Evolutionary conservation across 2,113 vertebrate genomes (phyloP).

Genomic region (Gambusia holbrooki): DNA sequence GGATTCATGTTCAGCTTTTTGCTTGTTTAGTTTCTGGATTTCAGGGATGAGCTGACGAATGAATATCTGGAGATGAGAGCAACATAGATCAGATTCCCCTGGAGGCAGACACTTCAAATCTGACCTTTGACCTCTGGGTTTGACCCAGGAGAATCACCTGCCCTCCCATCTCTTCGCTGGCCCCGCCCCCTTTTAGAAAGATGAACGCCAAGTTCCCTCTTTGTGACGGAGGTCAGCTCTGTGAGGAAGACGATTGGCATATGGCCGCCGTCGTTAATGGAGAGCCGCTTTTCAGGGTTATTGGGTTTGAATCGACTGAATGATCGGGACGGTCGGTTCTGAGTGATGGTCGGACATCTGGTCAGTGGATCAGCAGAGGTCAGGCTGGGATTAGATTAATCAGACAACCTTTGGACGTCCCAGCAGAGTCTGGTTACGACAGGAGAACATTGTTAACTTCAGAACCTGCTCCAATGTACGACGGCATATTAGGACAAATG

Average conservation of each 20-base stretch:
- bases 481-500: no score
- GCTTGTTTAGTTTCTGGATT: conserved; percentile 10
- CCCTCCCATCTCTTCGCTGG: conserved; percentile 40
- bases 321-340: not conserved
- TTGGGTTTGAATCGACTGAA: conserved; percentile 39
- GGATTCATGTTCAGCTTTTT: conserved; percentile 26
- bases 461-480: no score
- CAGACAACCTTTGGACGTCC: no score
- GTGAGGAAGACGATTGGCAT: conserved; percentile 35
- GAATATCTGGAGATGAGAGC: conserved; percentile 42
- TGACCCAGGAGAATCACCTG: conserved; percentile 70
- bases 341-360: conserved; percentile 55
- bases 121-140: conserved; percentile 66
- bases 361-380: conserved; percentile 20
- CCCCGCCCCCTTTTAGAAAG: conserved; percentile 45
- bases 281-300: conserved; percentile 40
- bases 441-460: not conserved
- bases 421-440: not conserved
- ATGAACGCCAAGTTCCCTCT: conserved; percentile 53
- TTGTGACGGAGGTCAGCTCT: conserved; percentile 55
- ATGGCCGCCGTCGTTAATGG: conserved; percentile 25
- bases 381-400: not conserved
- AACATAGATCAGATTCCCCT: conserved; percentile 60
- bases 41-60: not conserved
- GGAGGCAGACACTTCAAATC: conserved; percentile 60